Base-by-base conservation (phyloP, 2,888 invertebrate species). In the Lasioglossum villosulum region DNA sequence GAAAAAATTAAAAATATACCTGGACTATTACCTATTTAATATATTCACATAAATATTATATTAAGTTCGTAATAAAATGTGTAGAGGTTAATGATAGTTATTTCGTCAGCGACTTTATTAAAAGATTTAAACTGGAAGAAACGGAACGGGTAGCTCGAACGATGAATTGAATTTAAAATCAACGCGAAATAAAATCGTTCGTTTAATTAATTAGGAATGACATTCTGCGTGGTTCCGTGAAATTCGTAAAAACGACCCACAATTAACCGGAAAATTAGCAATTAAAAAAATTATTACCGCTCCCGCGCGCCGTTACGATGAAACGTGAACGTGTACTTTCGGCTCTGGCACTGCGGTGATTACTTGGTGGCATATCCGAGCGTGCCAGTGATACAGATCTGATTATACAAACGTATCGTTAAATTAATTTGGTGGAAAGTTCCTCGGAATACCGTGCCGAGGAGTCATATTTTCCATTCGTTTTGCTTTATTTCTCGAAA, bases 371-470 rank as follows among this genome's bases (percentile, higher is more conserved):
- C 37, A 70, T 27, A 70, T 27, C 56, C 45, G 30, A 59, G 68
- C 66, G n/a, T 77, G 48, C 39, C 63, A n/a, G 48, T 59, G 59
- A n/a, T 16, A 59, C 37, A 16, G 77, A 71, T 78, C 74, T 75
- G 78, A 84, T 84, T 84, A 82, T 71, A 48, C 52, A 42, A 52
- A 68, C 45, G 52, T 34, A 23, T 74, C 68, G 76, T 78, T 71
- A 63, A 72, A 84, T 78, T 73, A 80, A 77, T 83, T 83, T 42
- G 16, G 63, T 34, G 27, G 83, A 75, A 82, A 71, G 52, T 70
- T 52, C 45, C 39, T 34, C 23, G 48, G n/a, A 45, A 45, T 8
- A 10, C 10, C 23, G 42, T 14, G 19, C 30, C 4, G 39, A 74
- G 56, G 73, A 42, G 14, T 39, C n/a, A 68, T 37, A 80, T 75